These are phyloP conservation scores for Anabas testudineus DNA, from an alignment of 2,797 vertebrate genomes.

Conservation along the genomic window DNA sequence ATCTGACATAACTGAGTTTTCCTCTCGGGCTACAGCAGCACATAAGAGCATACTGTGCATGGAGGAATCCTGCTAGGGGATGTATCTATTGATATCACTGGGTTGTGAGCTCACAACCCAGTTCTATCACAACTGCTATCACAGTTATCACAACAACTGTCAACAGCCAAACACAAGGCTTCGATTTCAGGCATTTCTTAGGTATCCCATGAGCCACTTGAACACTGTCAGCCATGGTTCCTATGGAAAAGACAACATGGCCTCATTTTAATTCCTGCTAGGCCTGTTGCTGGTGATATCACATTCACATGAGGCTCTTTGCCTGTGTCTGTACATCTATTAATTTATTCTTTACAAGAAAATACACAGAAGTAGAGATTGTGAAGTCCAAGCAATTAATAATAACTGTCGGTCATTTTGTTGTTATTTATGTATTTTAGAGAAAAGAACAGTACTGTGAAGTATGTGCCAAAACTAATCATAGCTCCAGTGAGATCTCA, in stretches of 20 bases:
- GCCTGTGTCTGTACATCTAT: neutral
- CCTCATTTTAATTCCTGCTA: conserved; percentile 12
- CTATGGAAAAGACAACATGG: neutral
- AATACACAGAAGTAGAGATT: neutral
- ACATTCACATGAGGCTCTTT: neutral
- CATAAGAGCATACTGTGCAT: neutral
- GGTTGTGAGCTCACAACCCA: conserved; percentile 8
- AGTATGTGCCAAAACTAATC: neutral
- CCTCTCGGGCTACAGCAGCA: conserved; percentile 8
- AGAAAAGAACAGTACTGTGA: neutral
- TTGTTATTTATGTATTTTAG: neutral
- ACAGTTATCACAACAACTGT: conserved; percentile 7
- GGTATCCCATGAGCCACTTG: conserved; percentile 15
- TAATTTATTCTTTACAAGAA: neutral
- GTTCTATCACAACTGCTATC: conserved; percentile 5
- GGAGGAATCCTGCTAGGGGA: neutral
- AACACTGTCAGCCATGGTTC: conserved; percentile 13
- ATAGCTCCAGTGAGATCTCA: neutral
- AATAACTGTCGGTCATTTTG: neutral
- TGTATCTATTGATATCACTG: neutral
- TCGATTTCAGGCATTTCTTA: neutral
- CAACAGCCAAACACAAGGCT: neutral
- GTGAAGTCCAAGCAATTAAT: neutral
- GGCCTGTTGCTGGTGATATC: neutral
- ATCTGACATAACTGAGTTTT: neutral